Evolutionary conservation across 1,140 invertebrate species (phyloP), one percentile per base, ranked within the genome.

Genomic region (Hypothenemus hampei): DNA sequence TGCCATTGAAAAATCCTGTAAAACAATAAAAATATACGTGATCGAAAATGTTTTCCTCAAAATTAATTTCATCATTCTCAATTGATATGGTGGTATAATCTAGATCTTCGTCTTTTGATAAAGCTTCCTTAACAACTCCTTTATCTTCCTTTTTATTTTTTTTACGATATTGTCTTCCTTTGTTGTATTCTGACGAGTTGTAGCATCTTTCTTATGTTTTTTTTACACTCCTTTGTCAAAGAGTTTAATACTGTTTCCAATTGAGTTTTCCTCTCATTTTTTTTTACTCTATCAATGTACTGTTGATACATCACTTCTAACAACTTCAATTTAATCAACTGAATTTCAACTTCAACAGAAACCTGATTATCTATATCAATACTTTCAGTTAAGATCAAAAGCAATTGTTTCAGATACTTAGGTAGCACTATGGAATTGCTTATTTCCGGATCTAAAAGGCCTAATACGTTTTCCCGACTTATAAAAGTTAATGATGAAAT

Each of bases 31-130:
- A 61, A 13, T 22, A 57, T 13, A 57, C 31, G 18, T 61, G 26
- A 37, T 57, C 45, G 29, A 48, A 58, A 23, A 61, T 54, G 24
- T 58, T 57, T 44, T 61, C 59, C 20, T 57, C 50, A 31, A 45
- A 57, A 21, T 31, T 41, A 6, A 61, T 37, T 15, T 33, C 46
- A 40, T 55, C 48, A 7, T 21, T 36, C 11, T 39, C 19, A 19
- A 58, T 10, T n/a, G 39, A 31, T 20, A 56, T 31, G 4, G n/a
- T n/a, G 13, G 13, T 43, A 15, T 35, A 52, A 23, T 46, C 35
- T 13, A 40, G 40, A 4, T 44, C 29, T 13, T 49, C 45, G 6
- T 31, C 23, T 22, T 39, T 36, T 24, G 3, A 40, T n/a, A n/a
- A n/a, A 40, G 8, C 26, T 15, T 54, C 39, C 24, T 35, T 59